phyloP scores from a whole-genome alignment of 1,140 invertebrate species.

The Drusus annulatus region DNA sequence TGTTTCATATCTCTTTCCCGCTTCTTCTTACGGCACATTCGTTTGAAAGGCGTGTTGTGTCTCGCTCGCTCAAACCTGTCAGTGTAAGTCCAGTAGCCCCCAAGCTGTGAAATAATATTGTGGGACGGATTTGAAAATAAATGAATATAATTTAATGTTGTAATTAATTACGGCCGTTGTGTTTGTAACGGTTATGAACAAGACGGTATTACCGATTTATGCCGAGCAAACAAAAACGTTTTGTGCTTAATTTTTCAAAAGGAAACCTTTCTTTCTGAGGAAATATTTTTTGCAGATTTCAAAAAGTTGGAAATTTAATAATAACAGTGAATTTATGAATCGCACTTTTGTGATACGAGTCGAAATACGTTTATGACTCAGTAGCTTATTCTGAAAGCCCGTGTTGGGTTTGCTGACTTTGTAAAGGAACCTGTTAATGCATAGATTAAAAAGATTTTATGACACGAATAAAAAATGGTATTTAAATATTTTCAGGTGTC shows the following conservation, averaged over 20 bases:
- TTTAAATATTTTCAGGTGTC: too few species aligned
- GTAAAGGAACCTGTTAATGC: not conserved
- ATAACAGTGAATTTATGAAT: too few species aligned
- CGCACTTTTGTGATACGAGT: too few species aligned
- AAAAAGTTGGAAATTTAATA: not conserved
- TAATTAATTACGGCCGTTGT: conserved; percentile 13
- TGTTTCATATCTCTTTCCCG: conserved; percentile 4
- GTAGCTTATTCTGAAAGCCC: not conserved
- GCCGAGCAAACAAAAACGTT: not conserved
- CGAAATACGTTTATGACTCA: not conserved
- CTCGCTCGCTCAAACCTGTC: conserved; percentile 27
- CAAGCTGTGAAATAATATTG: conserved; percentile 43
- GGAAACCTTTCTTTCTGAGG: not conserved
- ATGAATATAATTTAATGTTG: conserved; percentile 29
- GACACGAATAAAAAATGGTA: not conserved
- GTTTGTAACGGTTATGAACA: conserved; percentile 22
- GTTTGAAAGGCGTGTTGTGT: not conserved
- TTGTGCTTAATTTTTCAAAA: not conserved
- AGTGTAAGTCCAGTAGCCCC: conserved; percentile 41
- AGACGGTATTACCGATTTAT: not conserved
- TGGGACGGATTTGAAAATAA: conserved; percentile 41
- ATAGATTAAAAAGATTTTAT: not conserved
- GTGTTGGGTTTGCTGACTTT: not conserved
- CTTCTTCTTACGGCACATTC: not conserved
- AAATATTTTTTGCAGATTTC: not conserved